Base-by-base conservation (phyloP, 1,140 invertebrate species). In the Apis mellifera region DNA sequence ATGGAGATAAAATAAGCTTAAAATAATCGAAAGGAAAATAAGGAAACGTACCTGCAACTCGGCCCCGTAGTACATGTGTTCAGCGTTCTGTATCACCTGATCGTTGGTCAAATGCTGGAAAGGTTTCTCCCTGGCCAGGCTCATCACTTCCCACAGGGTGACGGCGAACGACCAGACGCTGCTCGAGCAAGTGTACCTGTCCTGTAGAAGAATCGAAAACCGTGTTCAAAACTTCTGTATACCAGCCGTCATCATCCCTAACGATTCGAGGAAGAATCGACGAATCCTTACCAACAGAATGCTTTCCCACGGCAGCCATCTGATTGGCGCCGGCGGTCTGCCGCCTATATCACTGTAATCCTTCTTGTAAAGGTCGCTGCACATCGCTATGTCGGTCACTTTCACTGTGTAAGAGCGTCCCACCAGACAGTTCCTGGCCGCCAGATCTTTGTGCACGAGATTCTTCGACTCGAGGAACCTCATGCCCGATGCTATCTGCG, bases 351-450 rank as follows among this genome's bases (percentile, higher is more conserved):
- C 95, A 92, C 97, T 97, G 92, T 98, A 98, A 93, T 98, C 97
- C 4, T 95, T 95, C 71, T 97, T 96, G 93, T 97, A 98, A 83
- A 97, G 95, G 89, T 96, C 96, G 86, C 97, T 97, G 93, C 97
- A 98, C 96, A 98, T 98, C 2, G 97, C 97, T 93, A 98, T 98
- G 94, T 98, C 97, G 13, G 97, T 96, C 83, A 98, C 96, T 95
- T 98, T 98, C 89, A 98, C 96, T 66, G 95, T 94, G 88, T 97
- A 97, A 84, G 96, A 96, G 83, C 97, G 96, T 83, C 97, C 97
- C 32, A 98, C 96, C 74, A 98, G 95, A 92, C 97, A 97, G 94
- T 98, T 98, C 83, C 98, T 95, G 57, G 97, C 96, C 5, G 96
- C 96, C 69, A 97, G 94, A 92, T 97, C 97, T 86, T 97, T 95